Evolutionary conservation across 2,113 vertebrate species (phyloP).

Genomic region (Calyptomena viridis): DNA sequence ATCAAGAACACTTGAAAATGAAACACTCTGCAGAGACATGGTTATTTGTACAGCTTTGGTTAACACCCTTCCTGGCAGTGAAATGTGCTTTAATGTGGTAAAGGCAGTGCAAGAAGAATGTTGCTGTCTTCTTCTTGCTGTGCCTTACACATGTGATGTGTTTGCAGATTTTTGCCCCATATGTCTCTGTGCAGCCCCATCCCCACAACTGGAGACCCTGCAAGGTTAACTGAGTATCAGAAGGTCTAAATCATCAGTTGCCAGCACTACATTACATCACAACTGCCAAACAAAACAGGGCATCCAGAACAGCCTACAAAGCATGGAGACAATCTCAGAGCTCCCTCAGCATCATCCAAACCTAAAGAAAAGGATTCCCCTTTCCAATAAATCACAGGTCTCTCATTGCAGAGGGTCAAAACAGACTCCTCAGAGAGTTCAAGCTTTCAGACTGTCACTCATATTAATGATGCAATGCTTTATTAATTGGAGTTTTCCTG

Average conservation of each 20-base stretch:
- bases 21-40: conserved; percentile 29
- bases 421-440: not conserved
- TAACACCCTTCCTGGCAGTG: conserved; percentile 62
- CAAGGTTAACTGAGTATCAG: not conserved
- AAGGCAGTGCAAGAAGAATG: not conserved
- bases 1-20: conserved; percentile 6
- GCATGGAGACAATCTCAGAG: not conserved
- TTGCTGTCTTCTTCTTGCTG: not conserved
- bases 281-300: not conserved
- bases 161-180: not conserved
- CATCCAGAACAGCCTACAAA: not conserved
- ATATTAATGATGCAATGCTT: conserved; percentile 55
- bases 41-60: conserved; percentile 55
- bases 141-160: not conserved
- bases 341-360: not conserved
- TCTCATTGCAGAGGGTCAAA: conserved; percentile 20
- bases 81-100: conserved; percentile 27
- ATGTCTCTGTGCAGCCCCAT: not conserved
- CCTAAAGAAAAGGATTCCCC: not conserved
- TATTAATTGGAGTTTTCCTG: conserved; percentile 61
- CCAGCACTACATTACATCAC: not conserved
- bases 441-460: conserved; percentile 41
- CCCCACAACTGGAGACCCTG: not conserved
- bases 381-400: not conserved
- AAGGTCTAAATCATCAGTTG: not conserved